Conservation (phyloP, 2,888 invertebrate species). For the Apamea anceps region DNA sequence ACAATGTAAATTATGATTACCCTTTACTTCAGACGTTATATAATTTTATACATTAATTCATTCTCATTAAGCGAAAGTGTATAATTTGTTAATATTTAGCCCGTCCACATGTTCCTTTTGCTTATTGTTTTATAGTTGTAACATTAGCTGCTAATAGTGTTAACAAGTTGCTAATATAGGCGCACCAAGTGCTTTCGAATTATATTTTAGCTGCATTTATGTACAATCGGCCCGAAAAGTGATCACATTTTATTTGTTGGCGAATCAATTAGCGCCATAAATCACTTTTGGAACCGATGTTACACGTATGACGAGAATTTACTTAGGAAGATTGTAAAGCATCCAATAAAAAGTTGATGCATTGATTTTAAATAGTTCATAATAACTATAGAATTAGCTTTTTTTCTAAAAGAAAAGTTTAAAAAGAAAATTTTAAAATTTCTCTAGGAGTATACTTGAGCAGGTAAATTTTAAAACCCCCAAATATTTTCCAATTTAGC, state of each 20-base stretch:
- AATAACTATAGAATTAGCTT: slow-evolving; percentile 71
- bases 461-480: slow-evolving; percentile 70
- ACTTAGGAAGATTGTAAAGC: slow-evolving; percentile 59
- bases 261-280: slow-evolving; percentile 22
- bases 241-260: slow-evolving; percentile 38
- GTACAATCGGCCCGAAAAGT: slow-evolving; percentile 56
- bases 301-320: slow-evolving; percentile 56
- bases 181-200: slow-evolving; percentile 73
- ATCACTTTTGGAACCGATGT: slow-evolving; percentile 61
- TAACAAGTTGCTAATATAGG: slow-evolving; percentile 64
- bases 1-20: slow-evolving; percentile 25
- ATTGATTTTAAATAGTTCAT: slow-evolving; percentile 67
- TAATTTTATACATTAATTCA: slow-evolving; percentile 24
- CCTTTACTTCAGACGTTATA: slow-evolving; percentile 15
- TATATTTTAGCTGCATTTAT: slow-evolving; percentile 62
- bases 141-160: slow-evolving; percentile 69
- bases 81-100: slow-evolving; percentile 65
- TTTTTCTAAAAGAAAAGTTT: slow-evolving; percentile 70
- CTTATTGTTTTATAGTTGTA: slow-evolving; percentile 67
- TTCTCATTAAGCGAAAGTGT: slow-evolving; percentile 20
- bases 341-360: slow-evolving; percentile 66
- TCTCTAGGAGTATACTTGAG: slow-evolving; percentile 70
- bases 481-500: slow-evolving; percentile 75
- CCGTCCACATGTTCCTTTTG: slow-evolving; percentile 72
- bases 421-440: slow-evolving; percentile 71